A percentile compares a stretch with the other conserved stretches of the same genome.
phyloP scores from a whole-genome alignment of 2,797 vertebrate species.

The Muraenolepis orangiensis region DNA sequence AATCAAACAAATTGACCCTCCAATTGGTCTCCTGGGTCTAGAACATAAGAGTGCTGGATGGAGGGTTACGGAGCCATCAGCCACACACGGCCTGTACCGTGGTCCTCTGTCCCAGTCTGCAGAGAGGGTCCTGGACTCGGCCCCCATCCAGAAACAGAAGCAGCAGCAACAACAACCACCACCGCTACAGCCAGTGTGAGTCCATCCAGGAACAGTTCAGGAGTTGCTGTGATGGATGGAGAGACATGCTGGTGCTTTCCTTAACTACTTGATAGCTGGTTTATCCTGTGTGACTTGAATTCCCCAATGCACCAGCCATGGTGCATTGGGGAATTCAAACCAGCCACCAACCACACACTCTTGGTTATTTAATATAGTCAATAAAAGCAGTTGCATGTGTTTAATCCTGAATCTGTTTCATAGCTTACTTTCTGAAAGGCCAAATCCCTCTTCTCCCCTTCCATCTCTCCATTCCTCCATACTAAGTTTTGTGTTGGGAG shows the following conservation, averaged over 20 bases:
- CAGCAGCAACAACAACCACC: constrained; percentile 29
- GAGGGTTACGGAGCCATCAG: constrained; percentile 46
- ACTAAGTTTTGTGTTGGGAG: no score
- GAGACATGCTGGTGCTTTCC: neutral
- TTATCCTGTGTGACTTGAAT: neutral
- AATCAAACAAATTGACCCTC: neutral
- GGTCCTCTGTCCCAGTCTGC: constrained; percentile 77
- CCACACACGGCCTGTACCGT: constrained; percentile 58
- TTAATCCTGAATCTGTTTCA: neutral
- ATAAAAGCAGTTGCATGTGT: no score
- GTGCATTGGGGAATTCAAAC: no score
- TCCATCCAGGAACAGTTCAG: constrained; percentile 20
- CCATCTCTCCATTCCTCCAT: no score
- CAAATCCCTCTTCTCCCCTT: no score
- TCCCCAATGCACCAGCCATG: no score
- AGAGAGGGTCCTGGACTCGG: constrained; percentile 79
- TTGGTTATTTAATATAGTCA: no score
- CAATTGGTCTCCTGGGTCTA: neutral
- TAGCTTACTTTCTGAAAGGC: neutral
- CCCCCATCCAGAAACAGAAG: constrained; percentile 46
- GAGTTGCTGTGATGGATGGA: constrained; percentile 69
- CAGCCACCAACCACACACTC: no score
- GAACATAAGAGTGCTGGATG: constrained; percentile 68
- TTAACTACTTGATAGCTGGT: neutral
- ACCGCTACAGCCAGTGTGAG: neutral